Conservation (phyloP, 2,113 vertebrate species). For the Dasyornis broadbenti region DNA sequence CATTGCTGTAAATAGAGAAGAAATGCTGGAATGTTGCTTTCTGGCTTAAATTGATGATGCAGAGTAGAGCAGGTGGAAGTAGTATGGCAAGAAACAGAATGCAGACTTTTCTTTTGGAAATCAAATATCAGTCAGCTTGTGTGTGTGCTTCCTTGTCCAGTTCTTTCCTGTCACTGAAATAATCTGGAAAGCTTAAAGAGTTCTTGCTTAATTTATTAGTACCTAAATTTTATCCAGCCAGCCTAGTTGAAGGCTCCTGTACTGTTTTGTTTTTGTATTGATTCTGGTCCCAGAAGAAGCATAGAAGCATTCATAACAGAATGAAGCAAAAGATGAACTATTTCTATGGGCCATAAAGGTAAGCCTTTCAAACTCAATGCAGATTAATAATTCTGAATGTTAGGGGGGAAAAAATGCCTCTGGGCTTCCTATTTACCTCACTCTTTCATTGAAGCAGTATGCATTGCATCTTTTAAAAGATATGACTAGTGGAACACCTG, state of each 20-base stretch:
- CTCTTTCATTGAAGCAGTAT: neutral
- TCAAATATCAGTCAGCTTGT: neutral
- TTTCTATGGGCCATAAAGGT: neutral
- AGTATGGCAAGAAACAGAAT: neutral
- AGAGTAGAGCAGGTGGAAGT: neutral
- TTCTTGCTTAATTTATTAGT: neutral
- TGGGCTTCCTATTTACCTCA: neutral
- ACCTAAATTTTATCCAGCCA: neutral
- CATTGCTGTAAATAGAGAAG: neutral
- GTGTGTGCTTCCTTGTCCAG: neutral
- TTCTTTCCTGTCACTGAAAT: neutral
- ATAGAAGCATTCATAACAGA: neutral
- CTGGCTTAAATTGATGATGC: fast-evolving
- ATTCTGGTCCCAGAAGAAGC: neutral
- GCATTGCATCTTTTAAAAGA: neutral
- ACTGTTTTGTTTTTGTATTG: neutral
- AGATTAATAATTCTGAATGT: neutral
- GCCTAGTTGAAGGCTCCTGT: neutral
- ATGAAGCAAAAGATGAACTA: neutral
- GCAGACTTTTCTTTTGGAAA: neutral
- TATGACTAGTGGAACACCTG: neutral
- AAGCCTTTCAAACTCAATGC: neutral
- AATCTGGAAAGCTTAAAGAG: neutral
- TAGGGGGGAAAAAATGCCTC: neutral
- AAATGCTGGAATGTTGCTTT: neutral